These are phyloP conservation scores for Pygmarrhopalites habei DNA, from an alignment of 1,140 invertebrate genomes.

Conservation along the genomic window DNA sequence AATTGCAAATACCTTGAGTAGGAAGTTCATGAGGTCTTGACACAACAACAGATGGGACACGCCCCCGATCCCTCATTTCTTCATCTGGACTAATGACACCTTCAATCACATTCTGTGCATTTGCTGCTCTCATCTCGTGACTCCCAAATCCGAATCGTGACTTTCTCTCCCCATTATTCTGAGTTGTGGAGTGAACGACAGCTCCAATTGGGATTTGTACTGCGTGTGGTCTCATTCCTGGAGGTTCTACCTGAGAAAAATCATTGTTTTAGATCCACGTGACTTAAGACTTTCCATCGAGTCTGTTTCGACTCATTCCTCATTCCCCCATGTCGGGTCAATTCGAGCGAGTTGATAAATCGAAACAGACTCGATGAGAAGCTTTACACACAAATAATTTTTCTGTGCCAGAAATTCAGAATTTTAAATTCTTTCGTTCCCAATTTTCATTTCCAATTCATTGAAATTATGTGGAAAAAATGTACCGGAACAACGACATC, in stretches of 20 bases:
- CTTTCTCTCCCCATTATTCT: no score
- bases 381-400: neutral
- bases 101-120: conserved; percentile 1
- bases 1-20: no score
- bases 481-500: conserved; percentile 24
- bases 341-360: neutral
- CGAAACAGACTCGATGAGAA: neutral
- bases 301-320: no score
- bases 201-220: neutral
- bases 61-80: no score
- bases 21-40: no score
- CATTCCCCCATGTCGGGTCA: no score
- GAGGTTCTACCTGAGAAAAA: neutral
- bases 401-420: neutral
- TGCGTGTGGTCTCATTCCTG: neutral
- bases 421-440: no score
- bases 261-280: no score
- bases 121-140: neutral
- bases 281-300: no score
- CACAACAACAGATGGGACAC: no score
- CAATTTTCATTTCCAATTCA: no score
- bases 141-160: neutral
- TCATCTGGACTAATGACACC: neutral
- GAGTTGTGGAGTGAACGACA: no score
- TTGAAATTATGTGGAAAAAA: neutral